Percentiles rank a stretch among this genome's conserved stretches.
Evolutionary conservation across 2,888 invertebrate genomes (phyloP).

Genomic region (Crematogaster levior): DNA sequence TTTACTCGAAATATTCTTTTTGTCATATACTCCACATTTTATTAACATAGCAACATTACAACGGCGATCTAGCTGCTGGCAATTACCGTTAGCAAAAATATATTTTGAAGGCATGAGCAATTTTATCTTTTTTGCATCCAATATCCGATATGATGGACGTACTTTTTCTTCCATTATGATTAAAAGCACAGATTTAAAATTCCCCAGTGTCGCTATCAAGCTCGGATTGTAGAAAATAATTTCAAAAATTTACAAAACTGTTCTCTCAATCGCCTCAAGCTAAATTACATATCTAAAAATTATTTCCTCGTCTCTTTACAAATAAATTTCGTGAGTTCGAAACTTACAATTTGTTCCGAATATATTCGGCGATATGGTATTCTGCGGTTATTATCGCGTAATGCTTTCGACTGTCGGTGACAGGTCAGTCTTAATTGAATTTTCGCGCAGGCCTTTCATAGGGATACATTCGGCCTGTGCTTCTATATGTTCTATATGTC

Average conservation of each 20-base stretch:
- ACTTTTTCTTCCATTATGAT: neutral
- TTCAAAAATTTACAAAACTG: neutral
- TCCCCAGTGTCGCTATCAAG: neutral
- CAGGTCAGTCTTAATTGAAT: slow-evolving; percentile 60
- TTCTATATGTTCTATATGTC: slow-evolving; percentile 28
- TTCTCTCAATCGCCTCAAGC: neutral
- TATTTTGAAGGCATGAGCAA: neutral
- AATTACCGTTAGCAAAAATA: neutral
- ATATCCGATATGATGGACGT: neutral
- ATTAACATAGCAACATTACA: slow-evolving; percentile 22
- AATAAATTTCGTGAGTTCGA: too few species aligned
- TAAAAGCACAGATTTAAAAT: neutral
- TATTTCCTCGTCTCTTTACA: too few species aligned
- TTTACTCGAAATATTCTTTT: slow-evolving; percentile 12
- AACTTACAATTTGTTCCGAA: too few species aligned
- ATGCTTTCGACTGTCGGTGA: slow-evolving; percentile 24
- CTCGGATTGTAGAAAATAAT: neutral
- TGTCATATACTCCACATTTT: neutral
- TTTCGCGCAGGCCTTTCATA: slow-evolving; percentile 51
- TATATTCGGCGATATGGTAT: neutral
- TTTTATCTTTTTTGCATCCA: slow-evolving; percentile 4
- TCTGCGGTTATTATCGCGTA: slow-evolving; percentile 50
- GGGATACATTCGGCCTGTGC: slow-evolving; percentile 49
- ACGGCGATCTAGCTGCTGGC: neutral
- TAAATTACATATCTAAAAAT: slow-evolving; percentile 7